phyloP scores from a whole-genome alignment of 1,140 invertebrate genomes.

The Patella vulgata region DNA sequence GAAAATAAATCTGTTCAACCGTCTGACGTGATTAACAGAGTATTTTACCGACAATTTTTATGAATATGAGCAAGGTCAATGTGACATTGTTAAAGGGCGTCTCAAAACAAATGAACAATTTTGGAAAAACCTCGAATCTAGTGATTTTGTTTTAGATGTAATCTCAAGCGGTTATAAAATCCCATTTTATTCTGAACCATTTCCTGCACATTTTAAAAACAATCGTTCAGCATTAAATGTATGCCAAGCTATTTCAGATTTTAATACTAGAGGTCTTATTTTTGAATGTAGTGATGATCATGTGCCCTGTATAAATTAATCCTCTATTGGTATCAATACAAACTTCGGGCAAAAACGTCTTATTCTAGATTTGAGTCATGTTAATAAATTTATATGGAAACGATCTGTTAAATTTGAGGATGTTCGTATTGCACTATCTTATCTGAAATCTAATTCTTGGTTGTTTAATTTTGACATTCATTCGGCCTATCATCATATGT shows the following conservation, averaged over 20 bases:
- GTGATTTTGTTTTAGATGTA: conserved; percentile 18
- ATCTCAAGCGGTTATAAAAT: conserved; percentile 24
- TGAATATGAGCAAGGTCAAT: conserved; percentile 5
- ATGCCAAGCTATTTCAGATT: conserved; percentile 18
- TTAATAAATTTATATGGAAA: conserved; percentile 26
- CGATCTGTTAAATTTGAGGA: conserved; percentile 19
- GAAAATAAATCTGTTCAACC: too few relatives aligned
- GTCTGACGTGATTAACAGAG: too few relatives aligned
- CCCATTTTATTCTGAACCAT: conserved; percentile 16
- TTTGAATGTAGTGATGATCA: neutral
- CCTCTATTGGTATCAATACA: conserved; percentile 26
- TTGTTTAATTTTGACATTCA: conserved; percentile 20
- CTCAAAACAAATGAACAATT: conserved; percentile 19
- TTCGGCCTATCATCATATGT: conserved; percentile 19
- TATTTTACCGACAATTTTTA: neutral
- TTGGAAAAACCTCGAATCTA: conserved; percentile 18
- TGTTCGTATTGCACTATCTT: conserved; percentile 6
- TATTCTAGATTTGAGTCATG: conserved; percentile 28
- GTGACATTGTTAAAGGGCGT: conserved; percentile 14
- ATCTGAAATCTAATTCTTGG: conserved; percentile 6
- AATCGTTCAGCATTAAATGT: conserved; percentile 31
- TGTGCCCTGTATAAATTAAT: conserved; percentile 10
- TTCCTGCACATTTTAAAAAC: conserved; percentile 6
- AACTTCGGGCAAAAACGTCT: conserved; percentile 20
- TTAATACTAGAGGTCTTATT: conserved; percentile 13